A percentile compares a stretch with the other conserved stretches of the same genome.
These are phyloP conservation scores for Corapipo altera DNA, from an alignment of 2,113 vertebrate genomes.

Conservation along the genomic window DNA sequence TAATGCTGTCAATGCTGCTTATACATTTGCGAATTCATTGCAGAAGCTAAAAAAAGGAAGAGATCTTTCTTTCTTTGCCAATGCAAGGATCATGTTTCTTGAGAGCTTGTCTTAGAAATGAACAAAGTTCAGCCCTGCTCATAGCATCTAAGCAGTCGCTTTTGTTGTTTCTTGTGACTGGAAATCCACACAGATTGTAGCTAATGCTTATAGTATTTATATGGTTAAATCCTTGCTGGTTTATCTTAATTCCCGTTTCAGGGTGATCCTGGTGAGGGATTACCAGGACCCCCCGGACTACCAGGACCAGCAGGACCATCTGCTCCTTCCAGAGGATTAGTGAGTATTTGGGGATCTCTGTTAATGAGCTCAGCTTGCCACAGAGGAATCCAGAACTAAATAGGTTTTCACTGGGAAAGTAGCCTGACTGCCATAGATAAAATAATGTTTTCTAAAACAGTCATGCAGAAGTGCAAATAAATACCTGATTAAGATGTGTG, in stretches of 20 bases:
- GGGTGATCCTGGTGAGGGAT: slow-evolving; percentile 78
- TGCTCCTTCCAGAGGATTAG: slow-evolving; percentile 31
- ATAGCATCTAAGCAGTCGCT: background rate
- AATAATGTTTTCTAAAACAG: background rate
- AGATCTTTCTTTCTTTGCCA: background rate
- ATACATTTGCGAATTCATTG: background rate
- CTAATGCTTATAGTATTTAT: background rate
- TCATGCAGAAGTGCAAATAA: background rate
- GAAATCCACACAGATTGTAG: background rate
- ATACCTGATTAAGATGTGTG: background rate
- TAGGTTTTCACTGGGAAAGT: background rate
- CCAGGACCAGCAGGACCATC: slow-evolving; percentile 72
- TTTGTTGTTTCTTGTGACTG: background rate
- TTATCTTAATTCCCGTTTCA: slow-evolving; percentile 37
- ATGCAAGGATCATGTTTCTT: background rate
- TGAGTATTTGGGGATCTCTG: slow-evolving; percentile 56
- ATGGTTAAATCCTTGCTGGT: background rate
- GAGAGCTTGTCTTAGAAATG: background rate
- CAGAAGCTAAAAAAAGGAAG: background rate
- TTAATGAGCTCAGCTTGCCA: background rate
- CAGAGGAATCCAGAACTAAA: background rate
- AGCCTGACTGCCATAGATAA: background rate
- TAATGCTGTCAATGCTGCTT: background rate
- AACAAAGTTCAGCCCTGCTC: background rate
- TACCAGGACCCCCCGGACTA: slow-evolving; percentile 77